Evolutionary conservation across 2,888 invertebrate species (phyloP).

Genomic region (Parapristionchus giblindavisi): DNA sequence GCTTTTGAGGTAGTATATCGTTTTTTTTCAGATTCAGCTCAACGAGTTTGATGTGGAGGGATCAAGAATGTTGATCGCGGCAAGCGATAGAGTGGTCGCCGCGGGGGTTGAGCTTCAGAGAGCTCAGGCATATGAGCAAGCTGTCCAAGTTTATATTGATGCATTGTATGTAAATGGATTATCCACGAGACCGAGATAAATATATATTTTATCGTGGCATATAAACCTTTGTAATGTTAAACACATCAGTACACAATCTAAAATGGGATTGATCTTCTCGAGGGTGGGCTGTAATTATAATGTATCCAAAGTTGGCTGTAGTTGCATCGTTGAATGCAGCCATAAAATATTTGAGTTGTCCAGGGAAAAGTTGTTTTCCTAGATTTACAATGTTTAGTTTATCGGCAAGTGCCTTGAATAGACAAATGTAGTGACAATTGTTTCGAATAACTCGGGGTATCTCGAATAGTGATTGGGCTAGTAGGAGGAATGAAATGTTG

Average conservation of each 20-base stretch:
- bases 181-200: too few species aligned
- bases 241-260: not conserved
- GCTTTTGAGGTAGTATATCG: not conserved
- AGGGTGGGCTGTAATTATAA: slow-evolving; percentile 3
- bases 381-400: not conserved
- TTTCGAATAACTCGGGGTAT: not conserved
- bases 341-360: not conserved
- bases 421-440: slow-evolving; percentile 11
- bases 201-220: too few species aligned
- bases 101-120: too few species aligned
- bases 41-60: too few species aligned
- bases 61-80: too few species aligned
- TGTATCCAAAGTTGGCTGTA: not conserved
- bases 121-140: too few species aligned
- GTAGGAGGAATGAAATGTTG: not conserved
- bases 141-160: not conserved
- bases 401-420: not conserved
- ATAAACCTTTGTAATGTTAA: slow-evolving; percentile 1
- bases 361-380: not conserved
- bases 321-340: not conserved
- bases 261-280: slow-evolving; percentile 2
- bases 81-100: too few species aligned
- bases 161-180: too few species aligned
- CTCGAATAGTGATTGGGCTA: slow-evolving; percentile 12
- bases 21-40: not conserved